phyloP scores from a whole-genome alignment of 2,113 vertebrate genomes.

The Corythornis cristatus region DNA sequence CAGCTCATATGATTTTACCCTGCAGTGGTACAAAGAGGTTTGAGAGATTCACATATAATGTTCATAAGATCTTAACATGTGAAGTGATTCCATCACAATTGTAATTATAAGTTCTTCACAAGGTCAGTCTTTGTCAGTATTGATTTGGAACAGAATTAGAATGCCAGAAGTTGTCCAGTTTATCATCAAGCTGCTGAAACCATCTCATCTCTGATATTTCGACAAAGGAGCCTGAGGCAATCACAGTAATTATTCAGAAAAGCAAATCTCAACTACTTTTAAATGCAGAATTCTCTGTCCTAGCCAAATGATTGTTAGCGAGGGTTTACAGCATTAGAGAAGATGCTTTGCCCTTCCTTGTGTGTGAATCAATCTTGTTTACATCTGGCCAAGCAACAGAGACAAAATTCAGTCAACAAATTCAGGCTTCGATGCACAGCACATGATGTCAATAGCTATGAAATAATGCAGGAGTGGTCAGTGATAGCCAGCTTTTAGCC shows the following conservation, averaged over 20 bases:
- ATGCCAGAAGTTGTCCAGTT: slow-evolving; percentile 63
- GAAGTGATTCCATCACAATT: slow-evolving; percentile 48
- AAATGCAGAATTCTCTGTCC: slow-evolving; percentile 53
- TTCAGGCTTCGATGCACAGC: not conserved
- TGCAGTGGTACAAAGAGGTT: slow-evolving; percentile 25
- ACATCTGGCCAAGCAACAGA: not conserved
- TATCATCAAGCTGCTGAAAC: slow-evolving; percentile 62
- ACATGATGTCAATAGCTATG: slow-evolving; percentile 6
- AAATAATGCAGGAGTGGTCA: not conserved
- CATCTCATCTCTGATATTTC: slow-evolving; percentile 60
- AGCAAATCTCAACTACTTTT: slow-evolving; percentile 59
- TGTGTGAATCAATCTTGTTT: slow-evolving; percentile 22
- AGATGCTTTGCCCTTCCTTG: slow-evolving; percentile 23
- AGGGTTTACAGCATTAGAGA: slow-evolving; percentile 27
- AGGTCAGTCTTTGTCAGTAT: slow-evolving; percentile 63
- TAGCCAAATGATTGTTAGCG: slow-evolving; percentile 33
- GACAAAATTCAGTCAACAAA: not conserved
- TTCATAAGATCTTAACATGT: slow-evolving; percentile 22
- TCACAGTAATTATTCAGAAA: slow-evolving; percentile 64
- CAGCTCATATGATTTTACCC: not conserved
- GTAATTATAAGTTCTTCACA: slow-evolving; percentile 44
- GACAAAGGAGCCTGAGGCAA: slow-evolving; percentile 56
- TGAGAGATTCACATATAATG: slow-evolving; percentile 32
- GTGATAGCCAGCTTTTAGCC: not conserved
- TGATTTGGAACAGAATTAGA: slow-evolving; percentile 60